Base-by-base conservation (phyloP, 2,888 invertebrate genomes). In the Stenoptilia bipunctidactyla region DNA sequence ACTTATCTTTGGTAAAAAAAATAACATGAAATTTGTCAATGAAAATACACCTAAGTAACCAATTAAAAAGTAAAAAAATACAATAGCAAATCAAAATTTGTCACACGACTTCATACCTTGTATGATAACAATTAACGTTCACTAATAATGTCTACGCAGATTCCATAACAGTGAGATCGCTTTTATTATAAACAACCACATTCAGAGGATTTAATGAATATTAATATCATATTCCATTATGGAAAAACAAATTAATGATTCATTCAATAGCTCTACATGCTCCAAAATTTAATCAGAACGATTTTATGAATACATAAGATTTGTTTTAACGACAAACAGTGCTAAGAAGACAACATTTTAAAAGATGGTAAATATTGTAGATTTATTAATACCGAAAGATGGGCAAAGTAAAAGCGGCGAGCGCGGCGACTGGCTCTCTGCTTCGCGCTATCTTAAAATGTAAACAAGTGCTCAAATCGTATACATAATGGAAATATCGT, bases 401-500 rank as follows among this genome's bases (percentile, higher is more conserved):
- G 30, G 2, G 30, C 10, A 2, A 3, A 30, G 30, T 30, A 30
- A 30, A 52, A 58, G 59, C 61, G 57, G 58, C 58, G 52, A 30
- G 52, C 58, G 59, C 61, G 57, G 58, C 58, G 52, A 55, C 65
- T 62, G 64, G 72, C n/a, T n/a, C n/a, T n/a, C n/a, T n/a, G n/a
- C n/a, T n/a, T 72, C 73, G 68, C 74, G 66, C 68, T 77, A 80
- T 82, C 80, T 82, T 76, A 76, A 74, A 72, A 69, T 76, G 79
- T 82, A 80, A 80, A 82, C 74, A 75, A 74, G 73, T 70, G 70
- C 74, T 83, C 77, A 77, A 80, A 82, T 83, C 80, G 82, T 83
- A 83, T 82, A 82, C 82, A 76, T 83, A 82, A 83, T 83, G 83
- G 82, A 77, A 82, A 82, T 82, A 82, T 80, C 82, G 77, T 83